A percentile compares a stretch with the other conserved stretches of the same genome.
Evolutionary conservation across 2,797 vertebrate species (phyloP).

Genomic region (Zalophus californianus): DNA sequence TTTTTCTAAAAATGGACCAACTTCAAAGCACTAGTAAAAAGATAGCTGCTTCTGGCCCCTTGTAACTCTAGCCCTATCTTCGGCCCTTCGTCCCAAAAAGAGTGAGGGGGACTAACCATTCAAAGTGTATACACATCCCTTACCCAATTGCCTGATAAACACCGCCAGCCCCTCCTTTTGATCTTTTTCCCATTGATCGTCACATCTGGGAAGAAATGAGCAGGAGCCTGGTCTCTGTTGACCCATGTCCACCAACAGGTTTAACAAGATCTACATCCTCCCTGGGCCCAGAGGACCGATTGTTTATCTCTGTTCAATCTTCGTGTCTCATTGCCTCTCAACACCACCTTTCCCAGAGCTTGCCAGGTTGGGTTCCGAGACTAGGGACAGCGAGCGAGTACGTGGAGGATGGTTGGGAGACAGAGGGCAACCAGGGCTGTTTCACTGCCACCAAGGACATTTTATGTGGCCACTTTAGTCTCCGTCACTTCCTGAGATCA

Average conservation of each 20-base stretch:
- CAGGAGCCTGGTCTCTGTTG: not conserved
- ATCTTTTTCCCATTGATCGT: not conserved
- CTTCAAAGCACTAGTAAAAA: conserved; percentile 45
- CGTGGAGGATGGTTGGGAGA: not conserved
- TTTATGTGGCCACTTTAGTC: not conserved
- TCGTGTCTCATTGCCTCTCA: not conserved
- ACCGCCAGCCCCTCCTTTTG: not conserved
- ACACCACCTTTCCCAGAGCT: conserved; percentile 33
- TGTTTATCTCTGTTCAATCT: conserved; percentile 15
- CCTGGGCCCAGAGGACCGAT: not conserved
- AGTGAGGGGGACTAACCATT: not conserved
- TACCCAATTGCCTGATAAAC: not conserved
- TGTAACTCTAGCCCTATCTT: not conserved
- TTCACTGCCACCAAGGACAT: not conserved
- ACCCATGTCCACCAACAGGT: not conserved
- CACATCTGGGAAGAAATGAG: not conserved
- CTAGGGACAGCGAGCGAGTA: not conserved
- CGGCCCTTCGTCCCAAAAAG: not conserved
- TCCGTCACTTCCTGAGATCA: not conserved
- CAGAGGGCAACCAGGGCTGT: not conserved
- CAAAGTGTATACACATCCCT: not conserved
- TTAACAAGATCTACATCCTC: not conserved
- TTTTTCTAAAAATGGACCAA: conserved; percentile 62
- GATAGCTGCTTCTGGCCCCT: not conserved
- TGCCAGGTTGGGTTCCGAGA: not conserved